Conservation (phyloP, 2,797 vertebrate species). For the Silurus lanzhouensis region DNA sequence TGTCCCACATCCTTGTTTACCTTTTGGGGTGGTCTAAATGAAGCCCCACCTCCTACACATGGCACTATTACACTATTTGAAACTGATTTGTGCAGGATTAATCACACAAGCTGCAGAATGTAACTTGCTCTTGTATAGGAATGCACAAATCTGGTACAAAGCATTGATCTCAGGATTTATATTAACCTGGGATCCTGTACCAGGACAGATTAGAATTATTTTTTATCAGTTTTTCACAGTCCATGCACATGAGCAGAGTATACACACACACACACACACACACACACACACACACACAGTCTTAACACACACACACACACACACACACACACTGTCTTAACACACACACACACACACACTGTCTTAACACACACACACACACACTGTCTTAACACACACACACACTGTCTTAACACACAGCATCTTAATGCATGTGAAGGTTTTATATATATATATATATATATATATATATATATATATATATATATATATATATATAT, state of each 20-base stretch:
- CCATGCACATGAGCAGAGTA: not conserved
- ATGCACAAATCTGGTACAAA: not conserved
- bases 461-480: too few relatives aligned
- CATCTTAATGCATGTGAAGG: not conserved
- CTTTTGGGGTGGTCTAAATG: not conserved
- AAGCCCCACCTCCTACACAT: slow-evolving; percentile 13
- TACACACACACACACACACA: not conserved
- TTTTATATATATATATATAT: too few relatives aligned
- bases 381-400: too few relatives aligned
- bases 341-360: too few relatives aligned
- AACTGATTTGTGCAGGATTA: not conserved
- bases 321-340: too few relatives aligned
- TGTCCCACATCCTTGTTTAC: slow-evolving; percentile 31
- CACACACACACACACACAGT: too few relatives aligned
- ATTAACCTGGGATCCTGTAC: not conserved
- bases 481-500: too few relatives aligned
- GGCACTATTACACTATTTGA: not conserved
- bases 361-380: too few relatives aligned
- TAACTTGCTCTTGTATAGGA: too few relatives aligned
- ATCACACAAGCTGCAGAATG: not conserved
- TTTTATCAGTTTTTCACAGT: not conserved
- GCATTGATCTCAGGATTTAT: not conserved
- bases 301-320: too few relatives aligned
- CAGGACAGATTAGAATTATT: not conserved
- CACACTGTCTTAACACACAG: not conserved